phyloP scores from a whole-genome alignment of 53 echinoderm and acorn worm genomes.

The Apostichopus leukothele region DNA sequence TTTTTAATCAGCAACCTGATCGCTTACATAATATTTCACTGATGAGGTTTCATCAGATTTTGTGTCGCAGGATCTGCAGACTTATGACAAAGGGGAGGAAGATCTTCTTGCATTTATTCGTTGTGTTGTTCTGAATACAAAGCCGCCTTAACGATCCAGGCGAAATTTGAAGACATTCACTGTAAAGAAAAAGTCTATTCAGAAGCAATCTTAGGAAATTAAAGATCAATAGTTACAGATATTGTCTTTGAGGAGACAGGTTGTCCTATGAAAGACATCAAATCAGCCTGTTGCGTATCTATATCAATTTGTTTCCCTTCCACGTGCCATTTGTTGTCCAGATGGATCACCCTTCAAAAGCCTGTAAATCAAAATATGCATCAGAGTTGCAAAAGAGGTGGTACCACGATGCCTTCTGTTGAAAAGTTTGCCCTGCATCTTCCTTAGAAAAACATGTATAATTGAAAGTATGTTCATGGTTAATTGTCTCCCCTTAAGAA shows the following conservation, averaged over 20 bases:
- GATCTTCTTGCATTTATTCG: constrained; percentile 2
- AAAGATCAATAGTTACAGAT: constrained; percentile 19
- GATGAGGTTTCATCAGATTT: neutral
- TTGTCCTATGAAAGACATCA: constrained; percentile 7
- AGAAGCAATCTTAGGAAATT: neutral
- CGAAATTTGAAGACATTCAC: constrained; percentile 9
- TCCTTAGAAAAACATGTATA: neutral
- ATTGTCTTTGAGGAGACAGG: neutral
- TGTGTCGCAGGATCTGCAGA: constrained; percentile 12
- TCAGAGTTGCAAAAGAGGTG: neutral
- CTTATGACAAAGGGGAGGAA: constrained; percentile 5
- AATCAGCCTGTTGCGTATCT: constrained; percentile 18
- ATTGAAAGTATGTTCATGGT: constrained; percentile 38
- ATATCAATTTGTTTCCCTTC: constrained; percentile 3
- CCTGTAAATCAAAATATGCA: neutral
- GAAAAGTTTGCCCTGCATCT: too few relatives aligned
- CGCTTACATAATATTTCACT: constrained; percentile 5
- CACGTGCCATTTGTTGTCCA: constrained; percentile 24
- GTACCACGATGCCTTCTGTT: neutral
- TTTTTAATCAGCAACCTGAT: constrained; percentile 1
- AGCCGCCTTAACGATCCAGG: neutral
- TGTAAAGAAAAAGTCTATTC: neutral
- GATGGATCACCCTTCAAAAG: constrained; percentile 4
- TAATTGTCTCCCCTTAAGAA: constrained; percentile 18
- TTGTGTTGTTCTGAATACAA: constrained; percentile 27